These are phyloP conservation scores for Tadarida brasiliensis DNA, from an alignment of 2,797 vertebrate genomes.

Conservation along the genomic window DNA sequence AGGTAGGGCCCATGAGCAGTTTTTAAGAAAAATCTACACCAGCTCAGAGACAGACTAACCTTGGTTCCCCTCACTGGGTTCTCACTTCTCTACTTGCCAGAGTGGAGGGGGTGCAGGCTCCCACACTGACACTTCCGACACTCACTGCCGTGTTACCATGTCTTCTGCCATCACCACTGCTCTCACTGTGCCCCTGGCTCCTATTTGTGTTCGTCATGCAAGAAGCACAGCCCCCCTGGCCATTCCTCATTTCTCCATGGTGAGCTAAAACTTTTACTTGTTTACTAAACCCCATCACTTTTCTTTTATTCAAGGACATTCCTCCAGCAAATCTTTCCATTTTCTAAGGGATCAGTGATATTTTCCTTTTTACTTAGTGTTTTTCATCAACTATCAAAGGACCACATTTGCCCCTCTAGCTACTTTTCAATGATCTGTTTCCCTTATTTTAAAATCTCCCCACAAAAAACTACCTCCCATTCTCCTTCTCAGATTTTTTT, in stretches of 20 bases:
- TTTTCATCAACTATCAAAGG: neutral
- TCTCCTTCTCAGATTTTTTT: neutral
- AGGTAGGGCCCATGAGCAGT: too few relatives aligned
- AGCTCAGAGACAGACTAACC: neutral
- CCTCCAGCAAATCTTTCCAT: neutral
- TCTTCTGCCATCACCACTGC: neutral
- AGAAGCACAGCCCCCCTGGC: neutral
- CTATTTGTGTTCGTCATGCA: too few relatives aligned
- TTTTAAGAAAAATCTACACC: neutral
- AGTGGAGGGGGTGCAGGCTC: neutral
- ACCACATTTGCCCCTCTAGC: neutral
- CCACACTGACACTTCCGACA: neutral
- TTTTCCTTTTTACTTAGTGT: neutral
- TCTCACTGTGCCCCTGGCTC: neutral
- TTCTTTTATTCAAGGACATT: neutral
- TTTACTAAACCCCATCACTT: neutral
- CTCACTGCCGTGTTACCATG: neutral
- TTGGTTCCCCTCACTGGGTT: neutral
- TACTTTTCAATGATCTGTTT: neutral
- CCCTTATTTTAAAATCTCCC: neutral
- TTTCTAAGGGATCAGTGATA: neutral
- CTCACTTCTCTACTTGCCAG: neutral
- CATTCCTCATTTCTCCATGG: neutral
- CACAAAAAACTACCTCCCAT: neutral
- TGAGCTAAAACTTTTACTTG: neutral